Evolutionary conservation across 2,888 invertebrate genomes (phyloP).

Genomic region (Hirudinaria manillensis): DNA sequence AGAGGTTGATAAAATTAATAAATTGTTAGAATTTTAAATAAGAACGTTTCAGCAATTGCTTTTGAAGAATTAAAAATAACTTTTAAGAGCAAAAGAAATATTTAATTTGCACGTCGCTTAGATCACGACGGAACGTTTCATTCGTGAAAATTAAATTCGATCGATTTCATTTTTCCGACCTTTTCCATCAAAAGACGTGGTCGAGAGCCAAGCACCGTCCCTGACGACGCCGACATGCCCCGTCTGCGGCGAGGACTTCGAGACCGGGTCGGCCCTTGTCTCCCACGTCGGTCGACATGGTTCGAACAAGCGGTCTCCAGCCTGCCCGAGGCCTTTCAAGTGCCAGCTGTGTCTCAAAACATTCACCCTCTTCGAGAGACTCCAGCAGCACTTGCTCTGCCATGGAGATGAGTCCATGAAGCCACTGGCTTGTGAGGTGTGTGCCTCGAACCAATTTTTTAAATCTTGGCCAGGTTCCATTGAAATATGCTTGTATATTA

Average conservation of each 20-base stretch:
- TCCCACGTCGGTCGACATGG: constrained; percentile 58
- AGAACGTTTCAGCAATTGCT: too few relatives aligned
- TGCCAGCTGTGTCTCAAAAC: constrained; percentile 65
- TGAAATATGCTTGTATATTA: background rate
- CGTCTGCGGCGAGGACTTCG: constrained; percentile 51
- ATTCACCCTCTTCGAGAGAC: constrained; percentile 62
- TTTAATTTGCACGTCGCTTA: too few relatives aligned
- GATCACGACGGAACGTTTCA: too few relatives aligned
- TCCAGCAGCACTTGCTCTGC: constrained; percentile 64
- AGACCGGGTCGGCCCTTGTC: constrained; percentile 54
- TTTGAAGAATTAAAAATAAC: too few relatives aligned
- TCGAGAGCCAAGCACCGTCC: too few relatives aligned
- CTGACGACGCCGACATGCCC: constrained; percentile 45
- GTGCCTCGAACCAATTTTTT: background rate
- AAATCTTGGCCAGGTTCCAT: background rate
- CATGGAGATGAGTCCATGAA: constrained; percentile 64
- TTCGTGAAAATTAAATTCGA: too few relatives aligned
- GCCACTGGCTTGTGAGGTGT: constrained; percentile 62
- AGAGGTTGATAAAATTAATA: too few relatives aligned
- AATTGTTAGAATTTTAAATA: too few relatives aligned
- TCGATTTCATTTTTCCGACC: too few relatives aligned
- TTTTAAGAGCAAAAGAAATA: too few relatives aligned
- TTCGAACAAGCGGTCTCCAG: constrained; percentile 34
- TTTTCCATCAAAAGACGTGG: too few relatives aligned
- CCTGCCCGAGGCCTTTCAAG: constrained; percentile 54